Evolutionary conservation across 2,888 invertebrate species (phyloP).

Genomic region (Leptinotarsa haldemani): DNA sequence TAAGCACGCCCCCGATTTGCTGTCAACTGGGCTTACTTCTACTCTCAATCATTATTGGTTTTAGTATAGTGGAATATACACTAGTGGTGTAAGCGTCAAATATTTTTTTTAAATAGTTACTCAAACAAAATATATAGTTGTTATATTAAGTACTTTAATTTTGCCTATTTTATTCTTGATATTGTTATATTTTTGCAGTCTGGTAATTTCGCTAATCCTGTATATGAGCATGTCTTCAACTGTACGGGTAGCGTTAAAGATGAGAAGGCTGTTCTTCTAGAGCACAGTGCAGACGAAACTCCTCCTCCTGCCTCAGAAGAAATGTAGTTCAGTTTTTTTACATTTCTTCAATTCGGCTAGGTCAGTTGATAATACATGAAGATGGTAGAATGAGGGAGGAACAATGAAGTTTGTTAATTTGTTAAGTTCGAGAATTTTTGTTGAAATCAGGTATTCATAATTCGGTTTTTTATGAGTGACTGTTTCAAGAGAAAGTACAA

Average conservation of each 20-base stretch:
- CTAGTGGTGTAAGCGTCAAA: too few relatives aligned
- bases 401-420: background rate
- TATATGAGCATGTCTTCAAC: constrained; percentile 85
- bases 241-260: constrained; percentile 63
- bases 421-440: too few relatives aligned
- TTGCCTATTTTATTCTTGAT: constrained; percentile 4
- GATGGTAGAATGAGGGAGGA: background rate
- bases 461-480: background rate
- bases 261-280: constrained; percentile 70
- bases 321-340: constrained; percentile 51
- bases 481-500: too few relatives aligned
- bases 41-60: too few relatives aligned
- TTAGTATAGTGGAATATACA: too few relatives aligned
- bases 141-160: background rate
- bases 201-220: constrained; percentile 87
- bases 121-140: too few relatives aligned
- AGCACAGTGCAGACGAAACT: constrained; percentile 69
- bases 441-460: background rate
- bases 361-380: constrained; percentile 21
- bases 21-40: too few relatives aligned
- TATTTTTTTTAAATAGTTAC: too few relatives aligned
- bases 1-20: rapidly evolving
- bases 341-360: constrained; percentile 22
- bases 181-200: constrained; percentile 61
- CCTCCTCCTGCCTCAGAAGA: constrained; percentile 61